Base-by-base conservation (phyloP, 1,140 invertebrate species). In the Tetramorium alpestre region DNA sequence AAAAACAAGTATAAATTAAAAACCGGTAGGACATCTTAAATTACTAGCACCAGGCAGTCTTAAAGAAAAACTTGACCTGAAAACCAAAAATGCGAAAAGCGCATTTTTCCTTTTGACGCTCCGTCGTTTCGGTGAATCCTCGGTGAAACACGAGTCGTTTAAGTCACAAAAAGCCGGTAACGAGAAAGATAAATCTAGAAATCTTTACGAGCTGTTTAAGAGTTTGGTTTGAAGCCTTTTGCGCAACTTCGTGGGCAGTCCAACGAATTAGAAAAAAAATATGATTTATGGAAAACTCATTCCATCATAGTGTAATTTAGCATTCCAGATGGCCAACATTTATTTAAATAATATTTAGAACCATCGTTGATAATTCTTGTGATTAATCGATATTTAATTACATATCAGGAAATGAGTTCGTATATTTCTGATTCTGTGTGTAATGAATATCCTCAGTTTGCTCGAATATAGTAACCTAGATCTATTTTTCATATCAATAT, bases 201-300 rank as follows among this genome's bases (percentile, higher is more conserved):
- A 81, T 86, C 38, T 90, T 91, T 88, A 90, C 51, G 89, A 90
- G 60, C 51, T 51, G 25, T 51, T 49, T 33, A 41, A 73, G 54
- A 58, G 69, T 25, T 56, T 60, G 22, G 54, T 84, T 84, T 60
- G 44, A 62, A 84, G 54, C 47, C 60, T 13, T 65, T 65, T 25
- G 65, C 38, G 18, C 54, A 13, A 28, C 78, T 70, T 44, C n/a
- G 18, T 67, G 62, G 58, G 47, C 38, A 33, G 67, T 60, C 25
- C 51, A n/a, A 22, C 13, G 41, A 84, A 84, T 75, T 13, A 84
- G 28, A 62, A 54, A 0, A 54, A 54, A 54, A 54, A 10, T n/a
- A 13, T 67, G 33, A 70, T 56, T 70, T 81, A 70, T 56, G 22
- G 33, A 54, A 82, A 73, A 73, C 41, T 6, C 18, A 60, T 82